Base-by-base conservation (phyloP, 1,140 invertebrate genomes). In the Triops longicaudatus region DNA sequence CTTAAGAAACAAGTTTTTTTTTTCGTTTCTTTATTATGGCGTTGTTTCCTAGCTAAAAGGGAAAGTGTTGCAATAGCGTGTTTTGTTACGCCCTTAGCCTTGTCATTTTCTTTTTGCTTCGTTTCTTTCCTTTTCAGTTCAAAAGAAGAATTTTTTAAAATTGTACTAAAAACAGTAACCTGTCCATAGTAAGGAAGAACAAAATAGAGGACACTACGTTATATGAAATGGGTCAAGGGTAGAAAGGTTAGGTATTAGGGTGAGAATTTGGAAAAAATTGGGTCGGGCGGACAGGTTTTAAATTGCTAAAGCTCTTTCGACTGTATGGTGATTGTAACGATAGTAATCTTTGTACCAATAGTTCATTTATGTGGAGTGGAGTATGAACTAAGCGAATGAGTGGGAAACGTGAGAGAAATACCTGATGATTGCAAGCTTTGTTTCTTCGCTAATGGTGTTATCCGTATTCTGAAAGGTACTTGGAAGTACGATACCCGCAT, bases 391-490 rank as follows among this genome's bases (percentile, higher is more conserved):
- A 63, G n/a, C 17, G 0, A 22, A 63, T 6, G 22, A 22, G 17
- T 6, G 17, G 50, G 31, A 7, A 63, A 63, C 50, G 50, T 63
- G 50, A 63, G 5, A 22, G 50, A 22, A 63, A 63, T n/a, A n/a
- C 22, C 22, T 63, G 50, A 63, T 17, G 14, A 22, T n/a, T n/a
- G 50, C 17, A 63, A n/a, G 14, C 1, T 63, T 22, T 22, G 22
- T 6, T 63, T 22, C 7, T 17, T 63, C 14, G 50, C 14, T 63
- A 63, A 63, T 10, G n/a, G 22, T 17, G 50, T 63, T 22, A 2
- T 44, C 11, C 50, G 50, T 63, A 63, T 63, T 63, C 73, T 73
- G 78, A 42, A 78, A 78, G 63, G 73, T 79, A 6, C 41, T 78
- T 4, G 72, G 75, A 1, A 71, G 5, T 79, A 79, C 77, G 75